These are phyloP conservation scores for Drosophila anomelani DNA, from an alignment of 2,888 invertebrate species.

Conservation along the genomic window DNA sequence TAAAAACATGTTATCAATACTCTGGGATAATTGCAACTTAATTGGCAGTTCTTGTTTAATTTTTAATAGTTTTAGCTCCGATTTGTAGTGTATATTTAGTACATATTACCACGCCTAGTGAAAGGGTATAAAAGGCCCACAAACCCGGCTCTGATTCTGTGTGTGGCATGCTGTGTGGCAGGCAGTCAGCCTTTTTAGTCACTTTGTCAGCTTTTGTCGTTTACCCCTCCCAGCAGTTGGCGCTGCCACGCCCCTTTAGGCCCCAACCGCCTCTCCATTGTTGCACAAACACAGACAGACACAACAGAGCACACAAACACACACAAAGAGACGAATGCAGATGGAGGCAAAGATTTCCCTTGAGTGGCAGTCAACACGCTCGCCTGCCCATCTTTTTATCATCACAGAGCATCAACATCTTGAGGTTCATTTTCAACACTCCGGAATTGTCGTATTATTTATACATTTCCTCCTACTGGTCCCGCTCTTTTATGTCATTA, in stretches of 20 bases:
- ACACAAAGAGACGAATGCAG: conserved; percentile 17
- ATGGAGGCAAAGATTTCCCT: conserved; percentile 56
- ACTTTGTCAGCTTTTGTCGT: conserved; percentile 68
- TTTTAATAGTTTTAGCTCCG: too few species aligned
- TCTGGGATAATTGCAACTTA: neutral
- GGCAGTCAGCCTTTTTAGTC: conserved; percentile 62
- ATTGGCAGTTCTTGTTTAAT: neutral
- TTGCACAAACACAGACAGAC: conserved; percentile 31
- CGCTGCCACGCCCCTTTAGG: conserved; percentile 11
- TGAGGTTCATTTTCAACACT: conserved; percentile 54
- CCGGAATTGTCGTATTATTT: conserved; percentile 50
- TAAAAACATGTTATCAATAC: neutral
- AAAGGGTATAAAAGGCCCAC: conserved; percentile 1
- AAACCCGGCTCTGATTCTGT: conserved; percentile 32
- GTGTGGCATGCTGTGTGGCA: conserved; percentile 33
- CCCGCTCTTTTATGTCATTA: conserved; percentile 2
- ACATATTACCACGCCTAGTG: neutral
- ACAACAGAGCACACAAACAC: conserved; percentile 11
- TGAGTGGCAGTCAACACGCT: conserved; percentile 58
- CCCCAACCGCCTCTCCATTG: conserved; percentile 19
- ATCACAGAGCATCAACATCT: conserved; percentile 30
- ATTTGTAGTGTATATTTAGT: neutral
- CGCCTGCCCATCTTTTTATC: conserved; percentile 41
- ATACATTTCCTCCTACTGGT: conserved; percentile 18
- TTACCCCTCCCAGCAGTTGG: conserved; percentile 1